Evolutionary conservation across 2,888 invertebrate genomes (phyloP), one percentile per base, ranked within the genome.

Genomic region (Eupeodes luniger): DNA sequence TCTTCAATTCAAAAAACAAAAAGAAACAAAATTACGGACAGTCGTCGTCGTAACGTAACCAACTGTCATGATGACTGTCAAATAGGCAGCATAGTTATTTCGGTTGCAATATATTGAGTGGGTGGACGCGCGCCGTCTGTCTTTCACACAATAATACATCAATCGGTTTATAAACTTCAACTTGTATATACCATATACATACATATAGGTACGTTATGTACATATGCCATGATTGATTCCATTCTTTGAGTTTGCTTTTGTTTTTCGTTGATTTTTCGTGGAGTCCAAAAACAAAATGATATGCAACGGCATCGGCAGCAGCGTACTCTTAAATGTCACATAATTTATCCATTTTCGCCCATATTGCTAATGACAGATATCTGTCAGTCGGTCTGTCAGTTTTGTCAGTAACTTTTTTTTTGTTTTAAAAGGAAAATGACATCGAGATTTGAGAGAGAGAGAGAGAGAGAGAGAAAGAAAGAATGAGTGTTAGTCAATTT

Each of bases 291-390:
- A 47, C 47, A 7, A 36, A 36, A 55, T 62, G 76, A 76, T 79
- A 80, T 84, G 86, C 59, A 83, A 72, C 69, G 74, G 55, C 70
- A 12, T 27, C 27, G 27, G 27, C n/a, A 5, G 4, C 40, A 62
- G 40, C n/a, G 62, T 11, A 79, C 72, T 59, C 74, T 81, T 51
- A 78, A 85, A 81, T 85, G 77, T 85, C 85, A 81, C 81, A 79
- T 62, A 85, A 88, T 81, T 85, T 85, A 78, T 74, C 74, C 75
- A 85, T 62, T 75, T 74, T 55, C 61, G 69, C 5, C 77, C 74
- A 81, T 85, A 85, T 85, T 81, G 85, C 88, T 88, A 88, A 88
- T 88, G 88, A 88, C 85, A 88, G 85, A 88, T 84, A 88, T 78
- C 85, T 88, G 81, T 88, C 88, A 84, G 85, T 78, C 78, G 74